These are phyloP conservation scores for Aleiodes testaceus DNA, from an alignment of 2,888 invertebrate species.

Conservation along the genomic window DNA sequence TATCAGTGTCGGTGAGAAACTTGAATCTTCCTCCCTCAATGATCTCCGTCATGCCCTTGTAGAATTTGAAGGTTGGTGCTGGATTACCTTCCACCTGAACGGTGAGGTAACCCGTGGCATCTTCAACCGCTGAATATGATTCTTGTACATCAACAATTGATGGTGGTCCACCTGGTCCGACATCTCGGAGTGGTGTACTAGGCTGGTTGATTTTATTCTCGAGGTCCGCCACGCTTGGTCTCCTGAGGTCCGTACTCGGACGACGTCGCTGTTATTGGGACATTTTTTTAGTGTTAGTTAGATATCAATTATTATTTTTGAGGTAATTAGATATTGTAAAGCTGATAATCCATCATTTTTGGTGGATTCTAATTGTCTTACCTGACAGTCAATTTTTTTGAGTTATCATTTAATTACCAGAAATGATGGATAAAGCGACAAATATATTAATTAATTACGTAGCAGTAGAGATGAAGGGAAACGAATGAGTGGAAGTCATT, in stretches of 20 bases:
- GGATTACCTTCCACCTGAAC: constrained; percentile 96
- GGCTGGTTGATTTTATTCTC: constrained; percentile 93
- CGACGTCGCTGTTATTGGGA: constrained; percentile 87
- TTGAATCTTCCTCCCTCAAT: constrained; percentile 97
- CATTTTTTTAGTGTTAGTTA: too few species aligned
- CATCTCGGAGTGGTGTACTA: constrained; percentile 88
- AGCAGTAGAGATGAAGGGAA: too few species aligned
- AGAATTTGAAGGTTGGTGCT: constrained; percentile 95
- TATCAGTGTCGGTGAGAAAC: constrained; percentile 94
- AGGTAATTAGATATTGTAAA: not conserved
- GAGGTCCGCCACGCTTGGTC: constrained; percentile 92
- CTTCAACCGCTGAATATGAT: constrained; percentile 97
- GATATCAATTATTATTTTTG: not conserved
- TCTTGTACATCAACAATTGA: constrained; percentile 94
- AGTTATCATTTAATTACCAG: not conserved
- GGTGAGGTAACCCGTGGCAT: constrained; percentile 93
- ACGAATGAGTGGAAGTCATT: too few species aligned
- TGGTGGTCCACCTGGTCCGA: constrained; percentile 89
- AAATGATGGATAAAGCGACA: constrained; percentile 13
- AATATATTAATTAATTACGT: not conserved
- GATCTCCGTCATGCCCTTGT: constrained; percentile 94
- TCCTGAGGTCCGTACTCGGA: constrained; percentile 91
- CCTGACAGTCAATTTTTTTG: not conserved
- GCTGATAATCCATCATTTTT: constrained; percentile 16
- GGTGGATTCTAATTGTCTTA: not conserved